Evolutionary conservation across 2,113 vertebrate genomes (phyloP), one percentile per base, ranked within the genome.

Genomic region (Malaclemys terrapin): DNA sequence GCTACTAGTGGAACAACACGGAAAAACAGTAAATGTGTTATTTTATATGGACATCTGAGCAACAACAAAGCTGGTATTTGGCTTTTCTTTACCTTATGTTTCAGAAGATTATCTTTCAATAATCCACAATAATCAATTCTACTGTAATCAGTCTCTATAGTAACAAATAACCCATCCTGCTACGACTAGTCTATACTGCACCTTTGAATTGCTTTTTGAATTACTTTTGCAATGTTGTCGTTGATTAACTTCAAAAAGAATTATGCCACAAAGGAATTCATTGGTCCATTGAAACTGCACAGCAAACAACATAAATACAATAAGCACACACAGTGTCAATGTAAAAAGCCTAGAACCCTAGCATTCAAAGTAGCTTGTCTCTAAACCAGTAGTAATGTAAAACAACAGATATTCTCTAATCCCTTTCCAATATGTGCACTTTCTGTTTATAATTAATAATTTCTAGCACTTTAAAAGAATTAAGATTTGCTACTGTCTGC

Each of bases 21-120:
- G 75, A 95, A 92, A 35, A 72, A 20, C 19, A 38, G n/a, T 19
- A 38, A 19, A 81, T 7, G 80, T 93, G 16, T 91, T 94, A 80
- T 96, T 93, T 94, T 42, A 72, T 47, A 47, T 24, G 88, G 49
- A 56, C 22, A 84, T 80, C 90, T 59, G 78, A 89, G 90, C 17
- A 38, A 92, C 45, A 93, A 56, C 53, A 85, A 81, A 65, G 45
- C 53, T 78, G 92, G 95, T 72, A 69, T 14, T 91, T 94, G 90
- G 54, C 9, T 90, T 95, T 93, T 89, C 84, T 24, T 91, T 59
- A 2, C 75, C 79, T 65, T 72, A 56, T 84, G 25, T 84, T 92
- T 88, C 76, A 91, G 65, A 93, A 97, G 69, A 31, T 47, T 65
- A 94, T 86, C 38, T 88, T 90, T 93, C 45, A 89, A 72, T 86